These are phyloP conservation scores for Pteropus alecto DNA, from an alignment of 2,113 vertebrate genomes.

Conservation along the genomic window DNA sequence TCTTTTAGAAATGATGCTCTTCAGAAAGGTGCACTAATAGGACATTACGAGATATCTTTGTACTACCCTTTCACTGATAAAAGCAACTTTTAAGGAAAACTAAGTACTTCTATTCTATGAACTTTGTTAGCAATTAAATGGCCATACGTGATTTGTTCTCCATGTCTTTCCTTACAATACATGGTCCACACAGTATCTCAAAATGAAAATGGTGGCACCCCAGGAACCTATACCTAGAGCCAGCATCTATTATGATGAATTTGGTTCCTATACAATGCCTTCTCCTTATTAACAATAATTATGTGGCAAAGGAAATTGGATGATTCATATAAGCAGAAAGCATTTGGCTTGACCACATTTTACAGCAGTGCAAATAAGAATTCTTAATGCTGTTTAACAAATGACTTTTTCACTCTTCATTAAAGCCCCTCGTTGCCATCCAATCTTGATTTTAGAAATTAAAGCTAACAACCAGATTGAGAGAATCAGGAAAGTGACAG, in stretches of 20 bases:
- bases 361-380: conserved; percentile 53
- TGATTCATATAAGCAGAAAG: conserved; percentile 71
- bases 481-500: conserved; percentile 82
- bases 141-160: not conserved
- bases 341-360: conserved; percentile 66
- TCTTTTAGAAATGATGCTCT: conserved; percentile 40
- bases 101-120: conserved; percentile 10
- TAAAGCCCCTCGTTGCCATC: conserved; percentile 82
- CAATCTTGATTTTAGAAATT: conserved; percentile 87
- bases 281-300: conserved; percentile 69
- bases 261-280: conserved; percentile 29
- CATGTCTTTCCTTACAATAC: not conserved
- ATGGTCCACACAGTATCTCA: not conserved
- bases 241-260: not conserved
- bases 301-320: conserved; percentile 51
- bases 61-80: conserved; percentile 1
- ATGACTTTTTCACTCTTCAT: conserved; percentile 82
- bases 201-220: not conserved
- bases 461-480: conserved; percentile 86
- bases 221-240: conserved; percentile 19
- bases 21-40: conserved; percentile 49
- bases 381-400: conserved; percentile 83
- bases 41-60: conserved; percentile 29
- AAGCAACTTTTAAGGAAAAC: conserved; percentile 44
- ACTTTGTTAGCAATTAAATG: conserved; percentile 38